Evolutionary conservation across 2,113 vertebrate species (phyloP), one percentile per base, ranked within the genome.

Genomic region (Collichthys lucidus): DNA sequence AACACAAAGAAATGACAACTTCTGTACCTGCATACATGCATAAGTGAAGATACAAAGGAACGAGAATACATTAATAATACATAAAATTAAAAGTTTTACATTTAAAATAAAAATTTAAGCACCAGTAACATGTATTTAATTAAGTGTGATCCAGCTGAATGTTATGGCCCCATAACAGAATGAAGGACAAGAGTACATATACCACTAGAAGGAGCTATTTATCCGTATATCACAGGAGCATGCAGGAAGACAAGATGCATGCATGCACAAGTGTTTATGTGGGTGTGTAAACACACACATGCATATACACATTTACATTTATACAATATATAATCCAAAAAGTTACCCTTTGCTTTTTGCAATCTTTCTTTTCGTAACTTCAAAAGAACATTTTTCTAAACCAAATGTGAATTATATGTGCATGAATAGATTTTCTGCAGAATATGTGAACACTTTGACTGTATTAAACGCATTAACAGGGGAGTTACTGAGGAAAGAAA

Each of bases 401-500:
- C 42, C 11, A 31, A 61, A 8, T 56, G 4, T 62, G 26, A 24
- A 29, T 72, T 14, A 46, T 55, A 11, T 35, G 40, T 67, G n/a
- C 57, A 64, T 50, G 20, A 44, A 57, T 24, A 57, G 35, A 75
- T 60, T 63, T 60, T 66, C 47, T 66, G 53, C 11, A 40, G 64
- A 29, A 24, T 17, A 57, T 52, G 20, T 55, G 49, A 65, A 5
- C 3, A 17, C 35, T 49, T 74, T 15, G n/a, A 71, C 42, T 22
- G 35, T n/a, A 79, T 82, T 22, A 49, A 74, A 5, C 4, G 60
- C 42, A 82, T 79, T 19, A 73, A 77, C 78, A 81, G 56, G 80
- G 77, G 16, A 66, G 62, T 80, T 89, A 85, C 91, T 90, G 91
- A 90, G 86, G 91, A 95, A 94, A 95, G 83, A 94, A 95, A 92